Evolutionary conservation across 2,113 vertebrate species (phyloP), one percentile per base, ranked within the genome.

Genomic region (Bungarus multicinctus): DNA sequence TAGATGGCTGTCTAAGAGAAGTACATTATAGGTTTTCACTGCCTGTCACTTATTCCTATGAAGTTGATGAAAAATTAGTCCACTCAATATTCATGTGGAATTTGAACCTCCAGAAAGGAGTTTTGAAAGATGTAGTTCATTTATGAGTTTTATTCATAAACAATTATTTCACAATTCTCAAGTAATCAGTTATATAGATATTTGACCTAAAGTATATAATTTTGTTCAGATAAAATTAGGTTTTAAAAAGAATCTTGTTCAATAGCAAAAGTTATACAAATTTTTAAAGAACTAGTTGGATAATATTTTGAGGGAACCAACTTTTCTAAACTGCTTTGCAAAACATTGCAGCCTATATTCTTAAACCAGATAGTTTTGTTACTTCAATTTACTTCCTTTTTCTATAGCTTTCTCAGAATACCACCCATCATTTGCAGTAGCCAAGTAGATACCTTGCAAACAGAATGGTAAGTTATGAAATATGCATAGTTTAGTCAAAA

Each of bases 11-110:
- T 95, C 54, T 98, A 98, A 98, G 97, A 97, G 96, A 97, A 98
- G 98, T 97, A 98, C 98, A 98, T 98, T 98, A 97, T 94, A 96
- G 94, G 96, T 92, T 97, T 98, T 97, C 95, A 96, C 94, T 96
- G 95, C 94, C 96, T 97, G 98, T 98, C 97, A 97, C 94, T 97
- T 97, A 94, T 96, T 96, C 93, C 95, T 97, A 95, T 94, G 92
- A 94, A 95, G 91, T 95, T 98, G 97, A 97, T 97, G 97, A 97
- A 98, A 97, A 97, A 96, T 89, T 58, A 97, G 96, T 81, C 94
- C 90, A 94, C 93, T 96, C 95, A 92, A 92, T 97, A 97, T 95
- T 97, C 94, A 94, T 96, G 92, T 90, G 94, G 87, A 94, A 93
- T 95, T 93, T 91, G 92, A 89, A 93, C 96, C 95, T 92, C 12